Base-by-base conservation (phyloP, 37 sponge, comb jelly and placozoan genomes). In the Spongilla lacustris region DNA sequence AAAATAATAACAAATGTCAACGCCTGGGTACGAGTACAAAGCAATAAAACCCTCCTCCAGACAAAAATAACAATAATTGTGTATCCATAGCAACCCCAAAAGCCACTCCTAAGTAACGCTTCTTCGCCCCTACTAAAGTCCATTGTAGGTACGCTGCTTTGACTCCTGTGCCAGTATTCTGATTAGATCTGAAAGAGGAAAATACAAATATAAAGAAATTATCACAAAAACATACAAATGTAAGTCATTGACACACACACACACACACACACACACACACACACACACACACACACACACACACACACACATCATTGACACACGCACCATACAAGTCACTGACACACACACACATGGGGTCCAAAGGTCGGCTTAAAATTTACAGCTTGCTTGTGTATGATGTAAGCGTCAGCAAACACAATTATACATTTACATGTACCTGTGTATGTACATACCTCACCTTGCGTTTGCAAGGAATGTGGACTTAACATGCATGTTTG, bases 111-210 rank as follows among this genome's bases (percentile, higher is more conserved):
- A 8, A 8, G 3, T 17, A 58, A 58, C 19, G 58, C 19, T 10
- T 10, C 21, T 46, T 46, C 46, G 8, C 8, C 58, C 58, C 14
- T 17, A 58, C 58, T 58, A 94, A 68, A 95, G 89, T 29, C 98
- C 95, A 97, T 97, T 97, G 92, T 97, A 97, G 0, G 88, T 50
- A 0, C 68, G 83, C 71, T 95, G 93, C 0, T 73, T 80, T 50
- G 94, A 78, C 28, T 91, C 91, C 68, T 97, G 98, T 48, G 76
- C 90, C 46, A 97, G 76, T 10, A 95, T 77, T 75, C 50, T 36
- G 35, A 91, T 95, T 27, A 95, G 27, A 8, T 82, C 96, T 95
- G 80, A 2, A 90, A 74, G n/a, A n/a, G n/a, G n/a, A n/a, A n/a
- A n/a, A n/a, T n/a, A 27, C 13, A 28, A 36, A 27, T 69, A 37